These are phyloP conservation scores for Hyposoter didymator DNA, from an alignment of 2,888 invertebrate species.

Conservation along the genomic window DNA sequence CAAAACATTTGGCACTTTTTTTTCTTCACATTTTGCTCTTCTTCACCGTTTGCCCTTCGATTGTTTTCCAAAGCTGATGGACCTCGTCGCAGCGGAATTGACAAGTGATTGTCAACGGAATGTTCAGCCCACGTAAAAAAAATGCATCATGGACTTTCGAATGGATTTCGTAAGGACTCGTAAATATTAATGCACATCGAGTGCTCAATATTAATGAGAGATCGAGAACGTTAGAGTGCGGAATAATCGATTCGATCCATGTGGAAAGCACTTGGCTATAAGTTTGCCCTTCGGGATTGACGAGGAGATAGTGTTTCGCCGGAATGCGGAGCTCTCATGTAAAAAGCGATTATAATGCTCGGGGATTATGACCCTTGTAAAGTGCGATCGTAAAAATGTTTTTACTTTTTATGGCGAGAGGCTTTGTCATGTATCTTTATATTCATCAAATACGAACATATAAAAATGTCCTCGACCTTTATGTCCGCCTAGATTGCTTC, in stretches of 20 bases:
- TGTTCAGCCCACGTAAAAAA: neutral
- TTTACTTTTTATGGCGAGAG: slow-evolving; percentile 55
- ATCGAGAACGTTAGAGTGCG: slow-evolving; percentile 8
- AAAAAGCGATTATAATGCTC: slow-evolving; percentile 61
- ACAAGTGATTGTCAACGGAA: neutral
- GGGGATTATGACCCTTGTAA: slow-evolving; percentile 67
- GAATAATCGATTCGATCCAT: slow-evolving; percentile 55
- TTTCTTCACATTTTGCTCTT: no score
- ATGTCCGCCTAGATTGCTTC: slow-evolving; percentile 52
- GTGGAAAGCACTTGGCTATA: neutral
- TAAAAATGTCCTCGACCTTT: slow-evolving; percentile 1
- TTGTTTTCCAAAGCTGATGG: neutral
- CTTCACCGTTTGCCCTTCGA: neutral
- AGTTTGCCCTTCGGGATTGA: neutral
- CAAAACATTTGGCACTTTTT: no score
- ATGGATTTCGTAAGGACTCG: neutral
- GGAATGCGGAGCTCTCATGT: slow-evolving; percentile 49
- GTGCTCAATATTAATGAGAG: slow-evolving; percentile 48
- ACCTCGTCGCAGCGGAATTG: neutral
- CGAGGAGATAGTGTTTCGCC: slow-evolving; percentile 43
- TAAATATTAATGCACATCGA: neutral
- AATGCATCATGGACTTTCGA: neutral
- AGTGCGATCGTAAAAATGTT: slow-evolving; percentile 64
- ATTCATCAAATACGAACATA: neutral
- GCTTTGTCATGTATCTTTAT: slow-evolving; percentile 36